These are phyloP conservation scores for Gambusia yucatana DNA, from an alignment of 2,797 vertebrate genomes.

Conservation along the genomic window DNA sequence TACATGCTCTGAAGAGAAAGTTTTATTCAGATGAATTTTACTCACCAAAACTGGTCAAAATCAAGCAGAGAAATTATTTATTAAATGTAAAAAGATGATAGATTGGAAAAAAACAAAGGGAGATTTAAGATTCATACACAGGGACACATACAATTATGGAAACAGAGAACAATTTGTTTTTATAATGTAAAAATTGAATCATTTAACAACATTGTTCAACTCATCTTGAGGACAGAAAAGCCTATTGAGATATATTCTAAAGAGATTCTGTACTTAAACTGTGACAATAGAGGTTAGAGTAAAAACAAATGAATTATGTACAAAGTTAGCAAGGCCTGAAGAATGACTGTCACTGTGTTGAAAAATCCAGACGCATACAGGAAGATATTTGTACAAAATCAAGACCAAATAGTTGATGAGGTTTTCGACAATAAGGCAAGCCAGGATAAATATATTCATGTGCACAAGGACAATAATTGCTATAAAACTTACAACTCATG, in stretches of 20 bases:
- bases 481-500: background rate
- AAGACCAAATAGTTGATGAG: background rate
- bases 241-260: background rate
- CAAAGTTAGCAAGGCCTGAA: constrained; percentile 12
- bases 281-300: background rate
- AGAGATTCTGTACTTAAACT: background rate
- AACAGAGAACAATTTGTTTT: background rate
- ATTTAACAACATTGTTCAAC: constrained; percentile 1
- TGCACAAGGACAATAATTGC: background rate
- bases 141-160: constrained; percentile 5
- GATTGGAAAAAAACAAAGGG: background rate
- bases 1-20: constrained; percentile 15
- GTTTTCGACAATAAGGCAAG: background rate
- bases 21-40: background rate
- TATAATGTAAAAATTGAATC: background rate
- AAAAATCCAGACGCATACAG: constrained; percentile 5
- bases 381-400: background rate
- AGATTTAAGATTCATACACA: background rate
- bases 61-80: background rate
- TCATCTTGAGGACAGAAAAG: background rate
- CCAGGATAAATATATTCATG: background rate
- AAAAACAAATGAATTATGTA: constrained; percentile 29
- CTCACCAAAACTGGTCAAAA: constrained; percentile 1
- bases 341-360: constrained; percentile 5
- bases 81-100: background rate